Percentiles rank a stretch among this genome's conserved stretches.
phyloP scores from a whole-genome alignment of 1,140 invertebrate species.

The Proales similis region DNA sequence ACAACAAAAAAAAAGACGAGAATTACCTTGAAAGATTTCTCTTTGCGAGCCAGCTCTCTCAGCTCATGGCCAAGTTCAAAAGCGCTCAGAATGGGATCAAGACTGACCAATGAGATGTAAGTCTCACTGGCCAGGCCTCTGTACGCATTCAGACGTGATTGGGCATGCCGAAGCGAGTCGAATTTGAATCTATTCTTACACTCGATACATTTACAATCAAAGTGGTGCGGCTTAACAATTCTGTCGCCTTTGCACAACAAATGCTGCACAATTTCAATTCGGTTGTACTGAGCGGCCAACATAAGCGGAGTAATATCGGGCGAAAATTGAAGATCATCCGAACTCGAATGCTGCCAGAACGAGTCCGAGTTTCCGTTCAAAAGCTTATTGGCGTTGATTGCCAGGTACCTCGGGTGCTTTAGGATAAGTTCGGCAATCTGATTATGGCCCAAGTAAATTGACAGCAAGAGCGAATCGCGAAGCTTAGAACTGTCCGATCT shows the following conservation, averaged over 20 bases:
- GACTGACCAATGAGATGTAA: slow-evolving; percentile 61
- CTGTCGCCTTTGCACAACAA: slow-evolving; percentile 48
- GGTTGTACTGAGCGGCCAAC: slow-evolving; percentile 45
- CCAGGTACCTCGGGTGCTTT: slow-evolving; percentile 47
- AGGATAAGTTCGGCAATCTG: slow-evolving; percentile 49
- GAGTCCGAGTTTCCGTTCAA: neutral
- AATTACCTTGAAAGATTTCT: slow-evolving; percentile 38
- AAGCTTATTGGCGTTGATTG: slow-evolving; percentile 18
- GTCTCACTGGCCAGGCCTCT: slow-evolving; percentile 51
- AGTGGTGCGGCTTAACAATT: slow-evolving; percentile 57
- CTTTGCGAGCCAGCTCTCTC: slow-evolving; percentile 38
- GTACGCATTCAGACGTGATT: slow-evolving; percentile 50
- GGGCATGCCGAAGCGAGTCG: slow-evolving; percentile 44
- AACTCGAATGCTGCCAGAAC: neutral
- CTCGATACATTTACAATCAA: slow-evolving; percentile 58
- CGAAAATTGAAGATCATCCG: slow-evolving; percentile 42
- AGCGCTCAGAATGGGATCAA: slow-evolving; percentile 62
- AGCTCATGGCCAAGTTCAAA: slow-evolving; percentile 60
- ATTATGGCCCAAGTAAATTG: slow-evolving; percentile 50
- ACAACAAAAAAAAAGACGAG: neutral
- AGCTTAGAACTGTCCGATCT: slow-evolving; percentile 45
- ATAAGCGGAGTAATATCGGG: slow-evolving; percentile 47
- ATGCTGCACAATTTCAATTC: slow-evolving; percentile 46
- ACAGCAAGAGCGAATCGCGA: slow-evolving; percentile 48
- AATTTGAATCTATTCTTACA: slow-evolving; percentile 54